These are phyloP conservation scores for Caenorhabditis imperialis DNA, from an alignment of 2,888 invertebrate genomes.

Conservation along the genomic window DNA sequence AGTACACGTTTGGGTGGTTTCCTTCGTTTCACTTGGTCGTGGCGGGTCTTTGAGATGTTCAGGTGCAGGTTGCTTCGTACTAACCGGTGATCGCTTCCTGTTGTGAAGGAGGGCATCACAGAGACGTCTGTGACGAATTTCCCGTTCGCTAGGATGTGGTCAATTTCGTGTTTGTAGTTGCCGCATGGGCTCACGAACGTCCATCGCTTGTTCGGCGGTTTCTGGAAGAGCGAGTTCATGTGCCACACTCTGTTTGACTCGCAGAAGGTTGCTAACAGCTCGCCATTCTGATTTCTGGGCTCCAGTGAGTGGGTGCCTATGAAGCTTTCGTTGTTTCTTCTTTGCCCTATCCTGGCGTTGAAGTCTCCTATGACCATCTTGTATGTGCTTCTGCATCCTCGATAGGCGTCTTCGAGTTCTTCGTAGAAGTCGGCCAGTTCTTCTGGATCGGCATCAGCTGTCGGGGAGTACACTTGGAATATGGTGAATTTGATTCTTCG, in stretches of 20 bases:
- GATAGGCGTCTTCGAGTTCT: background rate
- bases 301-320: slow-evolving; percentile 1
- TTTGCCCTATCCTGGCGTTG: too few species aligned
- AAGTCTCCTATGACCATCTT: too few species aligned
- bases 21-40: background rate
- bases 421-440: slow-evolving; percentile 9
- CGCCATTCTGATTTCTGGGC: slow-evolving; percentile 1
- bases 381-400: background rate
- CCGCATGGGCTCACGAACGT: background rate
- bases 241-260: slow-evolving; percentile 1
- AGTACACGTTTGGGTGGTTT: background rate
- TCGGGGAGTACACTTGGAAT: background rate
- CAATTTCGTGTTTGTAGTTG: background rate
- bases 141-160: slow-evolving; percentile 6
- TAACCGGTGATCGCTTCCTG: slow-evolving; percentile 4
- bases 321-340: background rate
- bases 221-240: background rate
- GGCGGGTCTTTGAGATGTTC: background rate
- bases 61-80: slow-evolving; percentile 3
- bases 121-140: background rate
- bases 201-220: background rate
- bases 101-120: slow-evolving; percentile 5
- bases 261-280: slow-evolving; percentile 1
- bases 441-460: background rate
- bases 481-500: background rate